Evolutionary conservation across 2,888 invertebrate genomes (phyloP).

Genomic region (Epiblema foenella): DNA sequence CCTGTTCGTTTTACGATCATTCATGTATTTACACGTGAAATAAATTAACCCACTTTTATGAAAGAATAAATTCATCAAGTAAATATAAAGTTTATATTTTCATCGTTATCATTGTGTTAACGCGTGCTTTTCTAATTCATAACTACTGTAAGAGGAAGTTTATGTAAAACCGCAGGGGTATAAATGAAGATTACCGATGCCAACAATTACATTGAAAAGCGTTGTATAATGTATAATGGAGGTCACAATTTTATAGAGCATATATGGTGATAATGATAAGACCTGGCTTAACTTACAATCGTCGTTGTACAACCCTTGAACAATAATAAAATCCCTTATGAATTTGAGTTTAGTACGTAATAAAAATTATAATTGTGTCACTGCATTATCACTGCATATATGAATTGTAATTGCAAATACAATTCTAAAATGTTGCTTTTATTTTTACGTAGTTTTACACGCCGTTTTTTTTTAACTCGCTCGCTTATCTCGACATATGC

Average conservation of each 20-base stretch:
- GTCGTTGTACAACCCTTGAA: neutral
- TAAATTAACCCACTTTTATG: constrained; percentile 7
- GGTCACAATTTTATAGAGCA: too few relatives aligned
- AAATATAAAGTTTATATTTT: neutral
- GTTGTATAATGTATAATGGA: neutral
- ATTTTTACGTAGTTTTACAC: neutral
- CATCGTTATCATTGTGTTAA: neutral
- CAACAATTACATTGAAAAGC: neutral
- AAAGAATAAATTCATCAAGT: too few relatives aligned
- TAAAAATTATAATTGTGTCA: neutral
- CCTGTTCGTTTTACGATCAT: constrained; percentile 49
- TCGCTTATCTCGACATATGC: constrained; percentile 13
- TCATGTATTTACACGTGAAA: constrained; percentile 30
- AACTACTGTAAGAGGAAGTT: neutral
- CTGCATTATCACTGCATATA: neutral
- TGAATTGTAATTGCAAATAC: neutral
- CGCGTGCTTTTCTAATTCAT: neutral
- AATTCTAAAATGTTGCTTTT: neutral
- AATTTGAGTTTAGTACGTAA: too few relatives aligned
- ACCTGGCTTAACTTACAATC: neutral
- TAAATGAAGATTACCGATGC: neutral
- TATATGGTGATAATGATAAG: too few relatives aligned
- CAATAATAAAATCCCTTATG: neutral
- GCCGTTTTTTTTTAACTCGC: neutral
- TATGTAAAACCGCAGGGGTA: neutral